Percentiles rank a stretch among this genome's conserved stretches.
Evolutionary conservation across 30 jellyfish, hydroid and myxozoan species (phyloP).

Genomic region (Chrysaora quinquecirrha): DNA sequence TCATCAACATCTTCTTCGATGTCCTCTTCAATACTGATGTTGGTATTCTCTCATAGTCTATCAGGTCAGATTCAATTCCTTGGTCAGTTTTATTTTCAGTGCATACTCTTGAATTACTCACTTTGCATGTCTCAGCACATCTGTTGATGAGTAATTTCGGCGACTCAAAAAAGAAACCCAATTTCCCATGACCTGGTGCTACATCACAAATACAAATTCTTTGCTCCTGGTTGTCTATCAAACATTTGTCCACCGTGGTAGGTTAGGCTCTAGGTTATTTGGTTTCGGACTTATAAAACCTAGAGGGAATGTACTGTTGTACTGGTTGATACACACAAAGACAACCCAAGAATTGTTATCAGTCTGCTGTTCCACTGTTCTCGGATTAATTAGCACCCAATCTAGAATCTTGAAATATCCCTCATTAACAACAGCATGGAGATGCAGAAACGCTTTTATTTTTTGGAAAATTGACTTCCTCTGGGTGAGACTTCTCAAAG

Average conservation of each 20-base stretch:
- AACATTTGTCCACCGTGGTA: too few species aligned
- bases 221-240: too few species aligned
- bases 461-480: neutral
- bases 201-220: neutral
- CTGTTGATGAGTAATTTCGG: too few species aligned
- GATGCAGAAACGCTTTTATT: neutral
- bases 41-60: neutral
- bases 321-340: constrained; percentile 6
- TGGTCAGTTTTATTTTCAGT: neutral
- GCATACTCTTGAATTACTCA: neutral
- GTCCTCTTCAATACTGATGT: neutral
- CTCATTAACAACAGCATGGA: neutral
- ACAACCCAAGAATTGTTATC: constrained; percentile 9
- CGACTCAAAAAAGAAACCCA: neutral
- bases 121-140: neutral
- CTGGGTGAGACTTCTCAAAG: neutral
- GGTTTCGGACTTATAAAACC: neutral
- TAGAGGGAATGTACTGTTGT: neutral
- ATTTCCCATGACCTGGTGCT: neutral
- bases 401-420: neutral
- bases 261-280: too few species aligned
- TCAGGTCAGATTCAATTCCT: neutral
- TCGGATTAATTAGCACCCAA: neutral
- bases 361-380: neutral
- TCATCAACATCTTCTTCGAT: neutral